Evolutionary conservation across 2,888 invertebrate genomes (phyloP).

Genomic region (Pachliopta kotzebuea): DNA sequence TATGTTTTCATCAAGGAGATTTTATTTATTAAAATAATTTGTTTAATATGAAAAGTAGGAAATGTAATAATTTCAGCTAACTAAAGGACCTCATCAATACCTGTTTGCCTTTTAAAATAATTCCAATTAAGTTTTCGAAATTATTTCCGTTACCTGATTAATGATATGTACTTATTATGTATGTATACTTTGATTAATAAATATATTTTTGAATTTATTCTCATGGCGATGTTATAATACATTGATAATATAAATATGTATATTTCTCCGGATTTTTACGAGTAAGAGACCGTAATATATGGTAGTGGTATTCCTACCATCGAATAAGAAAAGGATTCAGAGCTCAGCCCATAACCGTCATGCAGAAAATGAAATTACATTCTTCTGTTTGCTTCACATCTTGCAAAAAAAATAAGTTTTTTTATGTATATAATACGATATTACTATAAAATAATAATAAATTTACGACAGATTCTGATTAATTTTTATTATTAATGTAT

Average conservation of each 20-base stretch:
- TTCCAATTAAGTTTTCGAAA: too few species aligned
- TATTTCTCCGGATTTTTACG: neutral
- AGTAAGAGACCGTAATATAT: slow-evolving; percentile 6
- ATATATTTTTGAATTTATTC: neutral
- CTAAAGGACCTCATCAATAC: too few species aligned
- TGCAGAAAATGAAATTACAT: slow-evolving; percentile 10
- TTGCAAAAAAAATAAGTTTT: neutral
- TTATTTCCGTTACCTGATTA: too few species aligned
- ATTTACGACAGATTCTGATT: neutral
- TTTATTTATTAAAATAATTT: too few species aligned
- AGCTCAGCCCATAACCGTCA: neutral
- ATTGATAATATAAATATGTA: neutral
- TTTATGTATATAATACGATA: slow-evolving; percentile 16
- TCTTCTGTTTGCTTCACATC: neutral
- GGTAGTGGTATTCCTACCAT: slow-evolving; percentile 9
- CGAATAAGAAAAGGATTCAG: slow-evolving; percentile 19
- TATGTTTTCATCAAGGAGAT: too few species aligned
- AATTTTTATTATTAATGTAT: neutral
- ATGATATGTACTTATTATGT: too few species aligned
- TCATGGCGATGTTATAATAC: neutral
- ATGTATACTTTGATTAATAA: neutral
- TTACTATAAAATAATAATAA: neutral
- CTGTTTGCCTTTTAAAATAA: too few species aligned
- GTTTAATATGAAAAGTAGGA: too few species aligned
- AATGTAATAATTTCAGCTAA: too few species aligned